Evolutionary conservation across 2,888 invertebrate genomes (phyloP), one percentile per base, ranked within the genome.

Genomic region (Pristionchus exspectatus): DNA sequence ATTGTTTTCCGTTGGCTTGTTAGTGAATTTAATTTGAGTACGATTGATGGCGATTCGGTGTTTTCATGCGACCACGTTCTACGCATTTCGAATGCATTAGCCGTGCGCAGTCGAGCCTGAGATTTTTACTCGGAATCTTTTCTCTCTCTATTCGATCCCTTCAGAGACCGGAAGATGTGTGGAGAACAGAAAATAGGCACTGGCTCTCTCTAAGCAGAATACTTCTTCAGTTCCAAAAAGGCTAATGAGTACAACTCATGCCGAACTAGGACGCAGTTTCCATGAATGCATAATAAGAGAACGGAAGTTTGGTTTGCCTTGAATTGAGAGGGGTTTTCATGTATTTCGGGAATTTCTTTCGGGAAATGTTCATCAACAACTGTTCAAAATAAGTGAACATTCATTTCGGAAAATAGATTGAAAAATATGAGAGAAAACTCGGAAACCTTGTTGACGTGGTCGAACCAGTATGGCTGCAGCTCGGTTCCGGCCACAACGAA

Each of bases 141-240:
- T 21, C 30, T 74, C 38, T 38, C 74, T 54, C 81, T n/a, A 27
- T 27, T n/a, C 27, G 10, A 77, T 50, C 54, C 81, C 81, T n/a
- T n/a, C 81, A 18, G 81, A 74, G 30, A 81, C 81, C 81, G 81
- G 81, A 81, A 81, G 74, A 50, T 44, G 50, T 81, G 81, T n/a
- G n/a, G n/a, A n/a, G n/a, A 81, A 81, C 81, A 54, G 44, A 50
- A 50, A 81, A 81, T 81, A 81, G 77, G 74, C 16, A 21, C 21
- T 44, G 44, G 50, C 81, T 27, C 50, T 44, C 50, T 44, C 14
- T 50, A 81, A 18, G 18, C 12, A 14, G 77, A 77, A 77, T 5
- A 33, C 74, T 74, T 74, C 74, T 74, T 21, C 7, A 24, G 81
- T 81, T 81, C 50, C 74, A 27, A 54, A n/a, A 81, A 24, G 81